phyloP scores from a whole-genome alignment of 1,140 invertebrate species.

The Maniola jurtina region DNA sequence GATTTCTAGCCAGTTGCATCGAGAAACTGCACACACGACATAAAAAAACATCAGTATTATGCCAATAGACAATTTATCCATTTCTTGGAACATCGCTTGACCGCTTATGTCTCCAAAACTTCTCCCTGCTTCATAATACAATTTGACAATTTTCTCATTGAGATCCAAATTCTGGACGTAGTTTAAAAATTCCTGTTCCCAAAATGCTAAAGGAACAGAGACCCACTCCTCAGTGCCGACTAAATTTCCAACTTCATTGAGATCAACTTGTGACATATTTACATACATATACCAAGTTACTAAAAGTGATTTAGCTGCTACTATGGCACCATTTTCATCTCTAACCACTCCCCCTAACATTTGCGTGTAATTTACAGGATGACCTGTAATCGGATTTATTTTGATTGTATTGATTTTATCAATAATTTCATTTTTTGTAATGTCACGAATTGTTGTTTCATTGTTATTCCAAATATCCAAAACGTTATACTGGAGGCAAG shows the following conservation, averaged over 20 bases:
- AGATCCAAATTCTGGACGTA: slow-evolving; percentile 68
- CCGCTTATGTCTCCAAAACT: slow-evolving; percentile 87
- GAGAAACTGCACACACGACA: slow-evolving; percentile 85
- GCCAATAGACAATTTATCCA: slow-evolving; percentile 84
- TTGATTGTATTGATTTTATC: slow-evolving; percentile 80
- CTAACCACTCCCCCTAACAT: slow-evolving; percentile 81
- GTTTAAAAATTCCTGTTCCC: slow-evolving; percentile 83
- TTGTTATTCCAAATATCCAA: slow-evolving; percentile 86
- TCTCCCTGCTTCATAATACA: slow-evolving; percentile 83
- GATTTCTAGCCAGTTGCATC: slow-evolving; percentile 87
- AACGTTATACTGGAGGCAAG: slow-evolving; percentile 83
- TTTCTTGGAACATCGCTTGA: slow-evolving; percentile 85
- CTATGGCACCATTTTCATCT: slow-evolving; percentile 81
- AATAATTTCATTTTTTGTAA: slow-evolving; percentile 82
- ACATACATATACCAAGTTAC: slow-evolving; percentile 83
- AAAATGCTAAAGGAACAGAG: slow-evolving; percentile 81
- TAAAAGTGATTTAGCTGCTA: slow-evolving; percentile 82
- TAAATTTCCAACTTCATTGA: slow-evolving; percentile 82
- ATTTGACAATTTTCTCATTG: slow-evolving; percentile 53
- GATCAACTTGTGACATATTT: slow-evolving; percentile 83
- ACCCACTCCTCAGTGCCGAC: slow-evolving; percentile 87
- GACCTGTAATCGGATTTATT: slow-evolving; percentile 82
- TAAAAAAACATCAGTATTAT: slow-evolving; percentile 86
- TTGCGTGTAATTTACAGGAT: slow-evolving; percentile 82
- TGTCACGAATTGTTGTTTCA: slow-evolving; percentile 72